Evolutionary conservation across 2,797 vertebrate genomes (phyloP).

Genomic region (Sternotherus odoratus): DNA sequence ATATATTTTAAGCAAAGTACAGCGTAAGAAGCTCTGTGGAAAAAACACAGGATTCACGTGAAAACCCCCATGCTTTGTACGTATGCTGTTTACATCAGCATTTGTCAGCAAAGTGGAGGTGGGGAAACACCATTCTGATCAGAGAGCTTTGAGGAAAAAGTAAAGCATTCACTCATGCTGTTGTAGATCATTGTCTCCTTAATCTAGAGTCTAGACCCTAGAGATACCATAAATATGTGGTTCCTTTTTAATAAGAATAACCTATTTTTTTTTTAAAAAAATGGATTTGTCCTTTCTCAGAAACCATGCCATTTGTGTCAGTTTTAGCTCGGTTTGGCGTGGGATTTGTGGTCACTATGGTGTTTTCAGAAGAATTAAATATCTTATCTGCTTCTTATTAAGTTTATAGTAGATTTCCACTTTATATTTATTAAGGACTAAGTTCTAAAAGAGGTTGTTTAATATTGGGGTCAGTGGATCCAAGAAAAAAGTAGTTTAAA

Average conservation of each 20-base stretch:
- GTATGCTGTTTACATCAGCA: slow-evolving; percentile 70
- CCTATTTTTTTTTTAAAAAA: background rate
- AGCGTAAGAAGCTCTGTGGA: slow-evolving; percentile 24
- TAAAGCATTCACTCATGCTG: slow-evolving; percentile 39
- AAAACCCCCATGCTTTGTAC: slow-evolving; percentile 58
- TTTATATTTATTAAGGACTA: background rate
- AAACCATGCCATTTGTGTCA: background rate
- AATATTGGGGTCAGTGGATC: background rate
- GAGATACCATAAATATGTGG: background rate
- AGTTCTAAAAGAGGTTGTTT: background rate
- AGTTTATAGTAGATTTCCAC: background rate
- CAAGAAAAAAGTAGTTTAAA: rapidly evolving
- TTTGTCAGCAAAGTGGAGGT: slow-evolving; percentile 75
- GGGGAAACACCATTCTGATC: slow-evolving; percentile 79
- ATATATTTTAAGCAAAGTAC: slow-evolving; percentile 43
- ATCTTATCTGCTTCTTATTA: background rate
- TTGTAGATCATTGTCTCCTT: slow-evolving; percentile 40
- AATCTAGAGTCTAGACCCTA: background rate
- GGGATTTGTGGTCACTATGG: background rate
- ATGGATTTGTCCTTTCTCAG: background rate
- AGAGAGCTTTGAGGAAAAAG: slow-evolving; percentile 74
- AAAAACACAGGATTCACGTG: slow-evolving; percentile 64
- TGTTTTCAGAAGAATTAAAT: background rate
- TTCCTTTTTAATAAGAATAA: background rate
- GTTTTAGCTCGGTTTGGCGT: background rate